Conservation (phyloP, 2,888 invertebrate genomes). For the Campoplex capitator region DNA sequence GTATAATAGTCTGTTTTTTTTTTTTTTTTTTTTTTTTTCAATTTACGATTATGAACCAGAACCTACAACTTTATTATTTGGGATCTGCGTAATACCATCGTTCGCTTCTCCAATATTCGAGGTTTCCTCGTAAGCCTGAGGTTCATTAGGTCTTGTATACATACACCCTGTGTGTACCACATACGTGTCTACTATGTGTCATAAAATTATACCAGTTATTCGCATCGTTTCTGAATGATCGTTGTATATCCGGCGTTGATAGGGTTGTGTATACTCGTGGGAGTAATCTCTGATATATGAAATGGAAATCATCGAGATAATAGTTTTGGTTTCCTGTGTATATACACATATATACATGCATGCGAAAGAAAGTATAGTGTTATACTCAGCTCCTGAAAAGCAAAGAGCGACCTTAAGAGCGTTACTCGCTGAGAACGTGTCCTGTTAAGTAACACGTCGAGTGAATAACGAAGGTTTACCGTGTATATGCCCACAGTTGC, state of each 20-base stretch:
- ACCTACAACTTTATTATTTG: not conserved
- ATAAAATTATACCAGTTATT: not conserved
- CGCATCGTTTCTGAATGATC: constrained; percentile 18
- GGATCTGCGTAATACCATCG: not conserved
- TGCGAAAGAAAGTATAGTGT: not conserved
- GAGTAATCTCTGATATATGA: constrained; percentile 14
- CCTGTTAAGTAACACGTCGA: constrained; percentile 65
- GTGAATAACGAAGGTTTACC: constrained; percentile 68
- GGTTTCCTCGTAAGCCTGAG: not conserved
- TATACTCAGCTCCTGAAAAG: constrained; percentile 25
- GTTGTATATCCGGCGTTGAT: constrained; percentile 24
- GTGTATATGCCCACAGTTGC: constrained; percentile 27
- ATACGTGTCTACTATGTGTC: not conserved
- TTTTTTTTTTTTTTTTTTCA: not conserved
- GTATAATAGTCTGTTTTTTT: not conserved
- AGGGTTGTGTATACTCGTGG: not conserved
- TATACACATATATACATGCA: not conserved
- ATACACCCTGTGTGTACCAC: not conserved
- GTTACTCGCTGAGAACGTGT: constrained; percentile 60
- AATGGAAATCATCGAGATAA: constrained; percentile 53
- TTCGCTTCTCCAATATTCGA: not conserved
- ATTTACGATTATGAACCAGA: not conserved
- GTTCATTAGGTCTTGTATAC: not conserved
- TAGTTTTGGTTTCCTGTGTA: constrained; percentile 41
- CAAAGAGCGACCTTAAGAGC: constrained; percentile 35